Percentiles rank a stretch among this genome's conserved stretches.
Evolutionary conservation across 2,888 invertebrate genomes (phyloP).

Genomic region (Watsonalla binaria): DNA sequence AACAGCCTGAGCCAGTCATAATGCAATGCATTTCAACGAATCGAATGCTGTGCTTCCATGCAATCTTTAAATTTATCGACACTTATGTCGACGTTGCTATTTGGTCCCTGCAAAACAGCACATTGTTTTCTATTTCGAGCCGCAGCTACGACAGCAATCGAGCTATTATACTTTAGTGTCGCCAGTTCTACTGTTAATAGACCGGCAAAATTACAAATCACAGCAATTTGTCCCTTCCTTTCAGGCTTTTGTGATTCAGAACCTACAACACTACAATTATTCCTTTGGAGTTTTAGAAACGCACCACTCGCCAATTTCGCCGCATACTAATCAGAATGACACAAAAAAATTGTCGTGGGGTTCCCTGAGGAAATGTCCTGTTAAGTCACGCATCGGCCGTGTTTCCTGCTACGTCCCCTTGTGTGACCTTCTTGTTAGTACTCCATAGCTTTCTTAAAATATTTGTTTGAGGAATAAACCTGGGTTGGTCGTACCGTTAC

Average conservation of each 20-base stretch:
- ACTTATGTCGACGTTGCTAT: neutral
- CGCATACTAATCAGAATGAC: conserved; percentile 29
- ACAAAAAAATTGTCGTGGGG: conserved; percentile 43
- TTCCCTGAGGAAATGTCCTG: conserved; percentile 65
- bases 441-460: conserved; percentile 37
- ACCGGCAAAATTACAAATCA: too few species aligned
- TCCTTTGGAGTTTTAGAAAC: neutral
- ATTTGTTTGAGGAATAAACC: conserved; percentile 15
- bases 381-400: conserved; percentile 68
- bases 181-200: neutral
- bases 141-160: neutral
- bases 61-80: neutral
- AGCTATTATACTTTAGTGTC: neutral
- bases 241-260: neutral
- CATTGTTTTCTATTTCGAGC: neutral
- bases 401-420: conserved; percentile 60
- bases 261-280: neutral
- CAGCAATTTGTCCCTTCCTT: neutral
- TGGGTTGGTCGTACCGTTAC: conserved; percentile 2
- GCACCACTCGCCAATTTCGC: conserved; percentile 35
- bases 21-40: too few species aligned
- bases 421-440: conserved; percentile 48
- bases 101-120: neutral
- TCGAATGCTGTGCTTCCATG: too few species aligned
- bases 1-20: too few species aligned